Base-by-base conservation (phyloP, 2,888 invertebrate genomes). In the Podotricha telesiphe region DNA sequence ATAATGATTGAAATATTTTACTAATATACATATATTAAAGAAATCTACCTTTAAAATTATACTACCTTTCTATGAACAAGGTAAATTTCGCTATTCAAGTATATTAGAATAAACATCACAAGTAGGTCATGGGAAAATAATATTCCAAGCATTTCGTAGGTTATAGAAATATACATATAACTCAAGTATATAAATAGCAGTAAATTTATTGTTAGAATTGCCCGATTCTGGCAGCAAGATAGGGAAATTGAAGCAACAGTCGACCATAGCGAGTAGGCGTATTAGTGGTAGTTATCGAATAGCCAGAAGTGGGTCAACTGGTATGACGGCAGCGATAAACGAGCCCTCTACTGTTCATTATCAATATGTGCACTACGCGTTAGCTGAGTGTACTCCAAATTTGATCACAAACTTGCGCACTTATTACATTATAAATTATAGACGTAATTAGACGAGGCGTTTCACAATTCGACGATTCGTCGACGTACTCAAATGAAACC, bases 311-410 rank as follows among this genome's bases (percentile, higher is more conserved):
- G 79, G 92, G 92, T 92, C 92, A 90, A 85, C 85, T 83, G 80
- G 85, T 78, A 87, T 89, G 91, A 91, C 91, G 91, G 84, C 82
- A 84, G 83, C 89, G 91, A 91, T 90, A 90, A 90, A 88, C 82
- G 84, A 82, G 86, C 86, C 86, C 86, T 88, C 77, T 79, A 77
- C 76, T 83, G 85, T 86, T 85, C 85, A 88, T 88, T 90, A 90
- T 91, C 89, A 91, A 86, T 86, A 86, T 82, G 83, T 86, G 80
- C 79, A 77, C 80, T 76, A 75, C 73, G 74, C 71, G 69, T 70
- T 68, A 71, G 71, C 76, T 68, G 72, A 71, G 69, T 65, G 55
- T 53, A 67, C 61, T 62, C 51, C 20, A 40, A 74, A 69, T 68
- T 72, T 59, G 47, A 66, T 63, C 51, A 59, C 13, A 10, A 28